Evolutionary conservation across 2,113 vertebrate species (phyloP).

Genomic region (Melierax canorus): DNA sequence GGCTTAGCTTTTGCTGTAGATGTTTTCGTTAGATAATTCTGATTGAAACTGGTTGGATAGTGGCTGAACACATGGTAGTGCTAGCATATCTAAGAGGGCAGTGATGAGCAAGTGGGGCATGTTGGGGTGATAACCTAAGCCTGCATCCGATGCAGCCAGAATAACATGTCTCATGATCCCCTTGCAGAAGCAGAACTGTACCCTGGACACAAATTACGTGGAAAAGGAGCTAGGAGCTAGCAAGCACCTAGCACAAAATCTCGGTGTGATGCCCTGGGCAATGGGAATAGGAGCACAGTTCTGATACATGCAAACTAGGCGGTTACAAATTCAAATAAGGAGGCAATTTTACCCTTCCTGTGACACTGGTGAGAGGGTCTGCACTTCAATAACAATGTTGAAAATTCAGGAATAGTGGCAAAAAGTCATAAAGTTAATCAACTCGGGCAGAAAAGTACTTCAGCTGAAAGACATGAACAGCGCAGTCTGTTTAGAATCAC

Average conservation of each 20-base stretch:
- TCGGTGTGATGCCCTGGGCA: not conserved
- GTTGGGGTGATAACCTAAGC: not conserved
- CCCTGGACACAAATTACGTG: not conserved
- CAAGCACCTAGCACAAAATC: not conserved
- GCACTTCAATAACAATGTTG: not conserved
- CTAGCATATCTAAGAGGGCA: not conserved
- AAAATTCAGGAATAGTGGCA: not conserved
- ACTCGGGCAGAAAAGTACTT: not conserved
- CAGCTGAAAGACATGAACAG: not conserved
- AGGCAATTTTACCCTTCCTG: not conserved
- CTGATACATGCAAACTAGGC: not conserved
- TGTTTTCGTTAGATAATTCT: not conserved
- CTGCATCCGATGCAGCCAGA: not conserved
- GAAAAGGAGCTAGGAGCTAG: not conserved
- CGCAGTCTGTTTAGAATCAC: conserved; percentile 14
- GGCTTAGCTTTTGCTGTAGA: not conserved
- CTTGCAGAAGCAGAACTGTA: not conserved
- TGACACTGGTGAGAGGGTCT: not conserved
- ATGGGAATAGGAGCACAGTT: not conserved
- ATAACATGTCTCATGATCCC: not conserved
- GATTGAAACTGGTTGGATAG: not conserved
- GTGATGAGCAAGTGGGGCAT: not conserved
- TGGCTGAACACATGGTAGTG: not conserved
- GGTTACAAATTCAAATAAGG: not conserved
- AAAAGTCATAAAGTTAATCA: conserved; percentile 30